Conservation (phyloP, 2,797 vertebrate species). For the Meriones psammophilus region DNA sequence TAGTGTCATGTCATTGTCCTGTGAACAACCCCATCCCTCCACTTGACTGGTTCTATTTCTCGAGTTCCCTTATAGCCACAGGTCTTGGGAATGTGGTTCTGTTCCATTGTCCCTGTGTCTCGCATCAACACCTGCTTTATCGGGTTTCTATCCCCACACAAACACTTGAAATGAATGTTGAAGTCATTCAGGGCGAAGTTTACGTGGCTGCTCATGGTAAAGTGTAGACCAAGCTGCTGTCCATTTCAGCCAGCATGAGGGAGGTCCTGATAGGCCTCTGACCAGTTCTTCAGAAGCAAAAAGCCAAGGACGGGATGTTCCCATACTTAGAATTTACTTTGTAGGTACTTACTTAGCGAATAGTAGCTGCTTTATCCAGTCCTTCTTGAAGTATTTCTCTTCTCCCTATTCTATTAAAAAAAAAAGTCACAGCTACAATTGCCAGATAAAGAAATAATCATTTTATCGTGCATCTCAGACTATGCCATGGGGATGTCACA, state of each 20-base stretch:
- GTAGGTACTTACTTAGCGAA: not conserved
- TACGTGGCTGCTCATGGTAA: not conserved
- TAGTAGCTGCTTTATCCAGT: constrained; percentile 7
- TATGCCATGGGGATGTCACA: constrained; percentile 72
- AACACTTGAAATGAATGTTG: not conserved
- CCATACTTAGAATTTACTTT: not conserved
- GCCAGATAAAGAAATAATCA: constrained; percentile 75
- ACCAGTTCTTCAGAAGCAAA: not conserved
- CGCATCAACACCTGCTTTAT: not conserved
- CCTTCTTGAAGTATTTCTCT: not conserved
- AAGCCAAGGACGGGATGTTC: not conserved
- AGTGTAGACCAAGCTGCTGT: not conserved
- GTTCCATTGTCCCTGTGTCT: not conserved
- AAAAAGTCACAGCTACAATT: constrained; percentile 67
- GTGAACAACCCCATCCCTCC: not conserved
- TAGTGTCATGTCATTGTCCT: not conserved
- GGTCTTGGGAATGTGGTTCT: not conserved
- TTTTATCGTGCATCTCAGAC: constrained; percentile 76
- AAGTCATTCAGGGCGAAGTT: not conserved
- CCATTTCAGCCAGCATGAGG: not conserved
- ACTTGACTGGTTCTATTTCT: constrained; percentile 17
- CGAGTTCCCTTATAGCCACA: not conserved
- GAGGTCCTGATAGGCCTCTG: not conserved
- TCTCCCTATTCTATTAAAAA: not conserved
- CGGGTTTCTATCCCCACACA: not conserved